These are phyloP conservation scores for Baccha elongata DNA, from an alignment of 2,888 invertebrate species.

Conservation along the genomic window DNA sequence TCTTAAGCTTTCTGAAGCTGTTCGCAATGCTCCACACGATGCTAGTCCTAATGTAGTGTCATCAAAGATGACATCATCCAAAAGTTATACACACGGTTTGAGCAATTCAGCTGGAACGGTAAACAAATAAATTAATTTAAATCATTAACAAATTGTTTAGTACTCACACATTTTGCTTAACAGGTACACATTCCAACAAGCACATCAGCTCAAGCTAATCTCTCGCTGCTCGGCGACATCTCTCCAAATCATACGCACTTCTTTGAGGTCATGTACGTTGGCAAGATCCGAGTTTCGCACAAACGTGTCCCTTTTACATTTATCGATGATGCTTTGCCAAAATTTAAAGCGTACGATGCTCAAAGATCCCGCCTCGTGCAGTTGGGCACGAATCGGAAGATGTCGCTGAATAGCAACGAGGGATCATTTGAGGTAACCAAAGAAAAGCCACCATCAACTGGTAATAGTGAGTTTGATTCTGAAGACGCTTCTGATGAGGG, in stretches of 20 bases:
- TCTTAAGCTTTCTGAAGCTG: conserved; percentile 80
- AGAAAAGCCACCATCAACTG: conserved; percentile 76
- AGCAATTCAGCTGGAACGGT: conserved; percentile 82
- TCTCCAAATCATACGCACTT: conserved; percentile 94
- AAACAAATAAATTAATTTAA: conserved; percentile 27
- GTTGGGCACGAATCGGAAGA: conserved; percentile 78
- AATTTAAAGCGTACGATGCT: conserved; percentile 90
- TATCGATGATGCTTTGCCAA: conserved; percentile 94
- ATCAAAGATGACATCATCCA: conserved; percentile 81
- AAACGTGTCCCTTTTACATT: conserved; percentile 91
- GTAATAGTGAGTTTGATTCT: conserved; percentile 67
- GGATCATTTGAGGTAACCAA: conserved; percentile 74
- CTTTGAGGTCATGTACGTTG: conserved; percentile 95
- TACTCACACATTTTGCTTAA: background rate
- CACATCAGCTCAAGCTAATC: conserved; percentile 81
- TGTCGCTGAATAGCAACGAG: conserved; percentile 79
- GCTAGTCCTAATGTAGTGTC: conserved; percentile 80
- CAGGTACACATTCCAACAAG: conserved; percentile 81
- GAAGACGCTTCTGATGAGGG: conserved; percentile 57
- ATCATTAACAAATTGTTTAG: background rate
- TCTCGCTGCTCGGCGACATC: conserved; percentile 85
- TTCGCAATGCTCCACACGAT: conserved; percentile 81
- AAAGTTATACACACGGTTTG: conserved; percentile 82
- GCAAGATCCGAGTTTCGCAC: conserved; percentile 94
- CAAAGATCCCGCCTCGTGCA: conserved; percentile 84